Percentiles rank a stretch among this genome's conserved stretches.
phyloP scores from a whole-genome alignment of 2,113 vertebrate genomes.

The Bostrychus sinensis region DNA sequence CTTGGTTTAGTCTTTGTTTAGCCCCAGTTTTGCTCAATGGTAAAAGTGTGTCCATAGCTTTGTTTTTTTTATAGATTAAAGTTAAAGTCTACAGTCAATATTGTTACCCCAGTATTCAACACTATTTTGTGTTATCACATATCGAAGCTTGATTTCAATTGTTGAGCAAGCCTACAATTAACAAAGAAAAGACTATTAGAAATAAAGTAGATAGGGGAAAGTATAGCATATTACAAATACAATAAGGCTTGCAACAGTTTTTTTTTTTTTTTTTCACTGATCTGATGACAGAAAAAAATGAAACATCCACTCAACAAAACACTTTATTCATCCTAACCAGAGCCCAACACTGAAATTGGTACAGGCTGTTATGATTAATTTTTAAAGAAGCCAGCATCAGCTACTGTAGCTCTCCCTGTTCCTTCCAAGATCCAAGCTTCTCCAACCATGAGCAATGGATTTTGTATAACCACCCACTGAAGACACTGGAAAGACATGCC shows the following conservation, averaged over 20 bases:
- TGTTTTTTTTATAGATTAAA: no score
- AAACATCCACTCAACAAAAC: background rate
- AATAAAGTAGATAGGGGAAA: background rate
- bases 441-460: background rate
- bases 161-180: no score
- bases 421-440: background rate
- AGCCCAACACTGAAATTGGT: background rate
- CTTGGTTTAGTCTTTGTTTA: no score
- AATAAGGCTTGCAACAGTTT: no score
- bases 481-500: background rate
- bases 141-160: no score
- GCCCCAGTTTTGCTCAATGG: no score
- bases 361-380: background rate
- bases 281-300: background rate
- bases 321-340: background rate
- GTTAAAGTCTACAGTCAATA: no score
- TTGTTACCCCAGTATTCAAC: no score
- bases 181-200: constrained; percentile 9
- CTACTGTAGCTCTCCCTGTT: background rate
- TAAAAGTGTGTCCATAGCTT: no score
- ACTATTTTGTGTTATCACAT: no score
- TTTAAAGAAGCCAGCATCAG: background rate
- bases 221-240: no score
- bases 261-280: background rate
- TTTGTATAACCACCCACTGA: constrained; percentile 6